phyloP scores from a whole-genome alignment of 2,888 invertebrate genomes.

The Apamea epomidion region DNA sequence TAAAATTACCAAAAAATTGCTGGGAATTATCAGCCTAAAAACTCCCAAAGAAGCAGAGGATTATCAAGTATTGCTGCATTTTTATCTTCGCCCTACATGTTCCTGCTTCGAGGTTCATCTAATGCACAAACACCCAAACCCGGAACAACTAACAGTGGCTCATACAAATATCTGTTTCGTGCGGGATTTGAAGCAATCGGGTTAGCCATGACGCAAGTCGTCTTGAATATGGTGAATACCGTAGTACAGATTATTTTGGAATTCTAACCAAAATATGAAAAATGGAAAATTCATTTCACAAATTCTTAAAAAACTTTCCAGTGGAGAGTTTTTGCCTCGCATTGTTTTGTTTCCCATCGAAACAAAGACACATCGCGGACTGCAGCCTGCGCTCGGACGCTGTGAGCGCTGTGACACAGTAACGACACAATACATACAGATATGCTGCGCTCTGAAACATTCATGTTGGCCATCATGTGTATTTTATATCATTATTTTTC shows the following conservation, averaged over 20 bases:
- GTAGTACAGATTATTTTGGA: not conserved
- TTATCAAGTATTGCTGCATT: not conserved
- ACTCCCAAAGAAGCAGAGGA: not conserved
- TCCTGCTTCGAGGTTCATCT: not conserved
- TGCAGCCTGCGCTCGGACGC: conserved; percentile 4
- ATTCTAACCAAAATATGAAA: not conserved
- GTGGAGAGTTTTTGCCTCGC: not conserved
- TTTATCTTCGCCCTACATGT: conserved; percentile 4
- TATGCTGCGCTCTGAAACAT: not conserved
- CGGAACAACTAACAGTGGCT: conserved; percentile 43
- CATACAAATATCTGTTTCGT: conserved; percentile 47
- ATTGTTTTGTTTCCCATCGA: conserved; percentile 17
- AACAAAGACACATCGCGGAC: conserved; percentile 21
- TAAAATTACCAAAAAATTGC: not conserved
- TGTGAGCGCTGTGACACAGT: conserved; percentile 1
- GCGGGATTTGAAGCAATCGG: conserved; percentile 27
- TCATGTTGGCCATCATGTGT: not conserved
- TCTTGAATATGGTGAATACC: not conserved
- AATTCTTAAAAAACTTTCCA: conserved; percentile 1
- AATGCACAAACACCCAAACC: conserved; percentile 28
- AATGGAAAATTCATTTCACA: not conserved
- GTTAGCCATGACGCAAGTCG: conserved; percentile 21
- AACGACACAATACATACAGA: conserved; percentile 8
- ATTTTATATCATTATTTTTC: not conserved
- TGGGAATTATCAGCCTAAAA: not conserved